A percentile compares a stretch with the other conserved stretches of the same genome.
Evolutionary conservation across 2,113 vertebrate genomes (phyloP).

Genomic region (Balaeniceps rex): DNA sequence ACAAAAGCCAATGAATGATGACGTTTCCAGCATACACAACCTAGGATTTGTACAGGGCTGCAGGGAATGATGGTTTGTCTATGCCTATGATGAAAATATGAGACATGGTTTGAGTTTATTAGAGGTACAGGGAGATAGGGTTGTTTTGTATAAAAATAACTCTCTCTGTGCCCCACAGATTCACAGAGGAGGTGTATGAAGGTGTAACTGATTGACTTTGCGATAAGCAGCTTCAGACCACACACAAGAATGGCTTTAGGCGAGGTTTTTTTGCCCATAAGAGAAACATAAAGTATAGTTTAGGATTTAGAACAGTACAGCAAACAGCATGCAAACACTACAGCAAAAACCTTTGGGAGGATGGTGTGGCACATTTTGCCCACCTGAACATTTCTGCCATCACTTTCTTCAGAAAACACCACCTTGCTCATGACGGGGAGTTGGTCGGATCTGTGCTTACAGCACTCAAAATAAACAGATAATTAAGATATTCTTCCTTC

Average conservation of each 20-base stretch:
- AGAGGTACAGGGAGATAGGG: background rate
- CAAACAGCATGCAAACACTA: background rate
- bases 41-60: background rate
- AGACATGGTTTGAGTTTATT: background rate
- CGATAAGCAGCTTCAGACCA: background rate
- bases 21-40: background rate
- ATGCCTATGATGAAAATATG: background rate
- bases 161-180: background rate
- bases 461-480: background rate
- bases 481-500: background rate
- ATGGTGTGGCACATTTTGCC: background rate
- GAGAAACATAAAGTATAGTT: background rate
- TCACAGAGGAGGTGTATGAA: background rate
- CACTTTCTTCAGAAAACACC: background rate
- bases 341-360: background rate
- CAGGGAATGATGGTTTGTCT: background rate
- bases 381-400: background rate
- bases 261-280: background rate
- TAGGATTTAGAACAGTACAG: background rate
- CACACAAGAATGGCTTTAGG: background rate
- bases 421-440: background rate
- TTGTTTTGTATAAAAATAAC: slow-evolving; percentile 26
- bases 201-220: background rate
- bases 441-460: background rate
- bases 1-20: background rate